Percentiles rank a stretch among this genome's conserved stretches.
Evolutionary conservation across 2,797 vertebrate species (phyloP).

Genomic region (Clarias pachynema): DNA sequence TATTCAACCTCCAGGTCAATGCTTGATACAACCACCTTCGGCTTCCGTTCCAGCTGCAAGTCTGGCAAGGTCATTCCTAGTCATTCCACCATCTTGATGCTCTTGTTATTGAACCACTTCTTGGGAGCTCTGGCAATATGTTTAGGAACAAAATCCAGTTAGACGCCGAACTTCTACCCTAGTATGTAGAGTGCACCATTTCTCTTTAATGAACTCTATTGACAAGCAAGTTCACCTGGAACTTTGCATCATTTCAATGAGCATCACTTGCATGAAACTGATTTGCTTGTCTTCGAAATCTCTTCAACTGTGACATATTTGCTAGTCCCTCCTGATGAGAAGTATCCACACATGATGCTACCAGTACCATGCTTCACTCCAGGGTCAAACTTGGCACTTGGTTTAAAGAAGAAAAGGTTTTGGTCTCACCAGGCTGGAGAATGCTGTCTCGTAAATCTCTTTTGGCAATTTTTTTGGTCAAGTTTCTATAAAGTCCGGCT

Average conservation of each 20-base stretch:
- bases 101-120: background rate
- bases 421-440: background rate
- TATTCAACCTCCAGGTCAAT: background rate
- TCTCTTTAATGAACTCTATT: background rate
- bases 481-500: background rate
- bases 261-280: background rate
- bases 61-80: too few relatives aligned
- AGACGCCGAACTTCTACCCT: background rate
- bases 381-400: background rate
- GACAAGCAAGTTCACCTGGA: background rate
- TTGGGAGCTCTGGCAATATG: background rate
- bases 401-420: background rate
- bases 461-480: background rate
- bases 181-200: background rate
- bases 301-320: background rate
- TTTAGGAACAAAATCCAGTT: background rate
- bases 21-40: background rate
- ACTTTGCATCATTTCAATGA: background rate
- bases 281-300: background rate
- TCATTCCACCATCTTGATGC: background rate
- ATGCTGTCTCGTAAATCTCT: background rate
- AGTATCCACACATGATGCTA: background rate
- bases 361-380: background rate
- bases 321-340: background rate
- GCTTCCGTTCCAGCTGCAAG: background rate